Base-by-base conservation (phyloP, 2,113 vertebrate genomes). In the Macrotus californicus region DNA sequence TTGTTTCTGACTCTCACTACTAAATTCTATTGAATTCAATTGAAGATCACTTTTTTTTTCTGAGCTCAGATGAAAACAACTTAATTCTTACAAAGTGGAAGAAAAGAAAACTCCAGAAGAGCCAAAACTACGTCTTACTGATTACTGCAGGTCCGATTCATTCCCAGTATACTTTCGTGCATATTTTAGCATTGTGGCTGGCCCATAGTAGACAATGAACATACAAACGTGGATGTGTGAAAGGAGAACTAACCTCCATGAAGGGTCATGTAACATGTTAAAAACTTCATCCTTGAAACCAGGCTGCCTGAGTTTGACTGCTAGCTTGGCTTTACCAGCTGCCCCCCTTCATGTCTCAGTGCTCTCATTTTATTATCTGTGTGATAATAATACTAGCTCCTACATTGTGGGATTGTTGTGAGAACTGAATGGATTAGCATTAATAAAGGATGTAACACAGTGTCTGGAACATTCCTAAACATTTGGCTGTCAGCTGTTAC, bases 21-120 rank as follows among this genome's bases (percentile, higher is more conserved):
- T 83, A 70, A 91, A 89, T 92, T 95, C 92, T 94, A n/a, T 54
- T 88, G 61, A 67, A 81, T 93, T 90, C 73, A 94, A 36, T 22
- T 64, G 50, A 91, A 89, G 64, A 84, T 41, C 61, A 82, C 95
- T 72, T 93, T 69, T 80, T 24, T 94, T 88, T 86, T 82, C 50
- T 70, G 56, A 96, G 89, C 43, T 91, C 69, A 36, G 54, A 79
- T 83, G 89, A 91, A 92, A 94, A 92, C n/a, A n/a, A n/a, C n/a
- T n/a, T n/a, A n/a, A n/a, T n/a, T n/a, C n/a, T n/a, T n/a, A 14
- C 11, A 72, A 92, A 82, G 72, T 64, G n/a, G 54, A 72, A 86
- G 61, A 92, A 94, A 89, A 75, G 36, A 82, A 76, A 91, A 94
- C 59, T 84, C 75, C 39, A 76, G 36, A 88, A 59, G 50, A 31